phyloP scores from a whole-genome alignment of 2,113 vertebrate genomes.

The Stigmatopora nigra region DNA sequence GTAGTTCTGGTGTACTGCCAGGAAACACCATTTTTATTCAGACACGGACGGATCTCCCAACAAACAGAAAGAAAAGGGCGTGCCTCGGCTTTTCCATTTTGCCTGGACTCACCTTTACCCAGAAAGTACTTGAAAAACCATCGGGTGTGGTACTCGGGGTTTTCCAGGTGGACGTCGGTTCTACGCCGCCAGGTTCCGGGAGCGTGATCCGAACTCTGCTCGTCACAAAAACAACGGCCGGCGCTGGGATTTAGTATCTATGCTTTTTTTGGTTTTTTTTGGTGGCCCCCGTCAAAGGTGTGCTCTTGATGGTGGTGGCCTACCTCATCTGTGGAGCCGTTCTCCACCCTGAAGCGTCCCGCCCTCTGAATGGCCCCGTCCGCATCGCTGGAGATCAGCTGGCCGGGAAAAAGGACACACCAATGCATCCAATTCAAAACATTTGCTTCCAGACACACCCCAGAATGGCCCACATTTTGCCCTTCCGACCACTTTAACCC shows the following conservation, averaged over 20 bases:
- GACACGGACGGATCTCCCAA: too few species aligned
- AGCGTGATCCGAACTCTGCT: conserved; percentile 77
- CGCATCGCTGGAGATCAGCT: conserved; percentile 98
- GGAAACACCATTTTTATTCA: too few species aligned
- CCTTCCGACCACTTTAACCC: too few species aligned
- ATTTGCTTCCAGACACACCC: too few species aligned
- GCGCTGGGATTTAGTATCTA: too few species aligned
- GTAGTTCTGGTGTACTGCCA: conserved; percentile 93
- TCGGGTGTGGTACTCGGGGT: conserved; percentile 96
- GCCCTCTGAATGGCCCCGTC: conserved; percentile 98
- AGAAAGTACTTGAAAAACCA: conserved; percentile 99
- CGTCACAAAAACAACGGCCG: conserved; percentile 28
- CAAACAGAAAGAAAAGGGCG: too few species aligned
- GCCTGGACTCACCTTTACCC: conserved; percentile 85
- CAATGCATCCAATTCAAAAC: conserved; percentile 31
- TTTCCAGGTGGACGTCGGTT: conserved; percentile 97
- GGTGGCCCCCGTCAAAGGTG: too few species aligned
- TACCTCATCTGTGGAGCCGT: conserved; percentile 90
- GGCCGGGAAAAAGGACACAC: conserved; percentile 24
- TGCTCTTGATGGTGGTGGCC: background rate
- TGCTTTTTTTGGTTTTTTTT: too few species aligned
- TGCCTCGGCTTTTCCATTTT: background rate
- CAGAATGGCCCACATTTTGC: too few species aligned
- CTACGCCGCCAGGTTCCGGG: conserved; percentile 93
- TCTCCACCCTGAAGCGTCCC: conserved; percentile 95